Base-by-base conservation (phyloP, 1,140 invertebrate species). In the Lucilia cuprina region DNA sequence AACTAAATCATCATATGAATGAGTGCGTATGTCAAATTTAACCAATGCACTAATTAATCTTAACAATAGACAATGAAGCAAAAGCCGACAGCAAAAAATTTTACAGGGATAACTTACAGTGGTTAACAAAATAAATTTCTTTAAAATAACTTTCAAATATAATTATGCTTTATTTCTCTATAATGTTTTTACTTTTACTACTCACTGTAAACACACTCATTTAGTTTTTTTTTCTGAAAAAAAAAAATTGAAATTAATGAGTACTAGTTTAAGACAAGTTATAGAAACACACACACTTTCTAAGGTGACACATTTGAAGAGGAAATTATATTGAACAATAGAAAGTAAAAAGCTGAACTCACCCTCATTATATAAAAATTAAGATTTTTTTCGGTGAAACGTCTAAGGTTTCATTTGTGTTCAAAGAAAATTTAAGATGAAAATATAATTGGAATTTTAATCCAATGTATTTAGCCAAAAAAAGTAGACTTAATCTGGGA, bases 161-260 rank as follows among this genome's bases (percentile, higher is more conserved):
- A 41, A 41, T 41, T 41, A 2, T 41, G 25, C 25, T 30, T 2
- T 30, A 30, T 30, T 1, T 30, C 25, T 30, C 25, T 30, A 30
- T 2, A 41, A 41, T 41, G 7, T 41, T 41, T 2, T 41, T 41
- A 41, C 41, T 60, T 60, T n/a, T 60, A 7, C 14, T 14, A 60
- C 14, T 17, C 55, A 60, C 55, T 60, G 55, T 60, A 60, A 60
- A 60, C 55, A 60, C 14, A 60, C 0, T n/a, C 14, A n/a, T n/a
- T 60, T 60, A n/a, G 55, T 14, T 60, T 60, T 60, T 70, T 25
- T 25, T 70, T 8, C 17, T 19, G n/a, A n/a, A n/a, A n/a, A n/a
- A n/a, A n/a, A 10, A 70, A 70, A 70, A 70, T 70, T 70, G 65
- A 70, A 70, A 70, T 70, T 70, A 70, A 70, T 70, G 65, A 70